Conservation (phyloP, 1,140 invertebrate species). For the Drosophila ananassae region DNA sequence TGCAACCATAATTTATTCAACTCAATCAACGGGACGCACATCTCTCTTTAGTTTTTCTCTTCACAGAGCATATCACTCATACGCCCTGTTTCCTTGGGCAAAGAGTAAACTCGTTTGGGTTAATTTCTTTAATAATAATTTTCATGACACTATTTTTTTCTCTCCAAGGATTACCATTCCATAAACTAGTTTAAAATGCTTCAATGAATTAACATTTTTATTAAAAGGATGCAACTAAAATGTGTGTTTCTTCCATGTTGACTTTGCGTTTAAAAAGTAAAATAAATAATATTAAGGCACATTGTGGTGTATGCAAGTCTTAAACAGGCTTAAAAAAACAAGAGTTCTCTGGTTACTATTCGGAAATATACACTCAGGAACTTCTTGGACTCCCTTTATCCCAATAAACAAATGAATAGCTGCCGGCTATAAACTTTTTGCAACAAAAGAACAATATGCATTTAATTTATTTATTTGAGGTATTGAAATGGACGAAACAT, state of each 20-base stretch:
- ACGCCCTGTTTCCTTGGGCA: conserved; percentile 38
- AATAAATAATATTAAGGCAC: no score
- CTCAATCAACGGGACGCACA: conserved; percentile 59
- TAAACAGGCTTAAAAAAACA: no score
- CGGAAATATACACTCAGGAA: no score
- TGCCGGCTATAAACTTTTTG: neutral
- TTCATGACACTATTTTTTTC: conserved; percentile 1
- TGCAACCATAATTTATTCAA: conserved; percentile 71
- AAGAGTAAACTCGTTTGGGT: conserved; percentile 36
- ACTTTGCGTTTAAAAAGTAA: no score
- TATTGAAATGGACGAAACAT: conserved; percentile 1
- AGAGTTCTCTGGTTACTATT: neutral
- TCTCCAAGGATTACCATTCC: conserved; percentile 23
- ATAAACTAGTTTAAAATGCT: conserved; percentile 52
- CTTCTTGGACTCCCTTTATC: no score
- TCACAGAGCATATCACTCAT: conserved; percentile 55
- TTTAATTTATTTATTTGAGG: no score
- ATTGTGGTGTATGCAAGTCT: no score
- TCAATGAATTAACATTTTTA: neutral
- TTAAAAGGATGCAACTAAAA: no score
- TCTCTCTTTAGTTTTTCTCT: conserved; percentile 1
- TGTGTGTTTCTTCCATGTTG: no score
- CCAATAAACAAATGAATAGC: neutral
- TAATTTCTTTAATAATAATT: conserved; percentile 41
- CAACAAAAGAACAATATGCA: neutral